phyloP scores from a whole-genome alignment of 2,888 invertebrate species.

The Synergus itoensis region DNA sequence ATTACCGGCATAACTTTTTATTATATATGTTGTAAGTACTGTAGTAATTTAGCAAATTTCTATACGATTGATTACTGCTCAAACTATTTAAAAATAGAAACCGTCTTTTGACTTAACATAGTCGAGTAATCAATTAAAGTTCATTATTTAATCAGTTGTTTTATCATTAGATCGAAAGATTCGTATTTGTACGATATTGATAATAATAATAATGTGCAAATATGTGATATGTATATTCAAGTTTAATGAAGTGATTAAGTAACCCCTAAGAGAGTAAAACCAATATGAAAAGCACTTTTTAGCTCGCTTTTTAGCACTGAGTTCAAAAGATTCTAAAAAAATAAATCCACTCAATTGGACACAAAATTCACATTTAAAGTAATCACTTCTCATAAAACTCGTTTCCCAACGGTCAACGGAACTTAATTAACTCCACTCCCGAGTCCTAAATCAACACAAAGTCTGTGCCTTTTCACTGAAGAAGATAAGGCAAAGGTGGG shows the following conservation, averaged over 20 bases:
- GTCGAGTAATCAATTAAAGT: not conserved
- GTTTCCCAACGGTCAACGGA: not conserved
- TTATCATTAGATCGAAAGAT: not conserved
- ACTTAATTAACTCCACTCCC: not conserved
- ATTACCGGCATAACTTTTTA: no score
- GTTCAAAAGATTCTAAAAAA: not conserved
- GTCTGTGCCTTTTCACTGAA: not conserved
- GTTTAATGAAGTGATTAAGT: no score
- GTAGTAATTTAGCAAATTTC: not conserved
- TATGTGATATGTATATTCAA: not conserved
- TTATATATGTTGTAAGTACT: no score
- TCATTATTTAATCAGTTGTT: not conserved
- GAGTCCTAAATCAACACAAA: not conserved
- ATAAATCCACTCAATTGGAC: not conserved
- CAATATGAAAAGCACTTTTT: no score
- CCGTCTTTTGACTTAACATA: not conserved
- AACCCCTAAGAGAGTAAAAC: not conserved
- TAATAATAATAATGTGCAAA: no score
- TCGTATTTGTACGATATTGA: not conserved
- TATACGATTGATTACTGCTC: not conserved
- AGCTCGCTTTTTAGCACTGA: not conserved
- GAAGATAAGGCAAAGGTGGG: slow-evolving; percentile 10
- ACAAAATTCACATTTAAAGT: not conserved
- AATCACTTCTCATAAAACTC: not conserved
- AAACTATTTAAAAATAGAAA: not conserved